phyloP scores from a whole-genome alignment of 2,797 vertebrate genomes.

The Sebastes cheni region DNA sequence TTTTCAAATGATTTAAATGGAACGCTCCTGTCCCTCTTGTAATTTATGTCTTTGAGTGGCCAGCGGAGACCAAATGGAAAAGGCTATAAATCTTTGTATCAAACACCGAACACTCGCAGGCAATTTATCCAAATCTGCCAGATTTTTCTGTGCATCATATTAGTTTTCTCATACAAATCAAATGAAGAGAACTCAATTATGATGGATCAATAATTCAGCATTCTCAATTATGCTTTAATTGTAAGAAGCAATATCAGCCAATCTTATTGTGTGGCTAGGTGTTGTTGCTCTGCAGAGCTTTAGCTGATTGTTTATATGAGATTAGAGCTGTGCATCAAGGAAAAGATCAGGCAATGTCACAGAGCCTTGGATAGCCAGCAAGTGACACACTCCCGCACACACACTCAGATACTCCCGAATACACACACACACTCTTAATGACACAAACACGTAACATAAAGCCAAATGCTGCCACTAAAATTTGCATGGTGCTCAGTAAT shows the following conservation, averaged over 20 bases:
- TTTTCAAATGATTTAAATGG: constrained; percentile 56
- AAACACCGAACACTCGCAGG: constrained; percentile 42
- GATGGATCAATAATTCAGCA: constrained; percentile 80
- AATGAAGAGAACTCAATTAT: constrained; percentile 78
- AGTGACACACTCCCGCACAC: constrained; percentile 58
- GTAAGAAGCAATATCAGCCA: constrained; percentile 77
- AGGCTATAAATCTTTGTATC: constrained; percentile 47
- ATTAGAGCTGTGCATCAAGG: constrained; percentile 75
- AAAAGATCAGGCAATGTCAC: constrained; percentile 80
- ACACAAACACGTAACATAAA: constrained; percentile 82
- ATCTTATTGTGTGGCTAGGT: constrained; percentile 76
- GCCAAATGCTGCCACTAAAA: constrained; percentile 88
- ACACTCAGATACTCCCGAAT: constrained; percentile 34
- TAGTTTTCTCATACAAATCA: constrained; percentile 72
- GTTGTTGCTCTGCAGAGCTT: constrained; percentile 77
- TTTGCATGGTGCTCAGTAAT: constrained; percentile 99
- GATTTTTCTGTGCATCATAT: constrained; percentile 69
- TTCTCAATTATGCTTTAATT: constrained; percentile 81
- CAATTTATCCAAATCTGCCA: constrained; percentile 68
- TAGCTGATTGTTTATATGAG: constrained; percentile 80
- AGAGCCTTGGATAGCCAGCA: constrained; percentile 68
- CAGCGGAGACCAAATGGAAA: constrained; percentile 49
- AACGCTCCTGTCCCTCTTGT: constrained; percentile 52
- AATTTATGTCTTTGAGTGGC: constrained; percentile 54
- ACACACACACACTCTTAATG: constrained; percentile 68